These are phyloP conservation scores for Carposina sasakii DNA, from an alignment of 1,140 invertebrate species.

Conservation along the genomic window DNA sequence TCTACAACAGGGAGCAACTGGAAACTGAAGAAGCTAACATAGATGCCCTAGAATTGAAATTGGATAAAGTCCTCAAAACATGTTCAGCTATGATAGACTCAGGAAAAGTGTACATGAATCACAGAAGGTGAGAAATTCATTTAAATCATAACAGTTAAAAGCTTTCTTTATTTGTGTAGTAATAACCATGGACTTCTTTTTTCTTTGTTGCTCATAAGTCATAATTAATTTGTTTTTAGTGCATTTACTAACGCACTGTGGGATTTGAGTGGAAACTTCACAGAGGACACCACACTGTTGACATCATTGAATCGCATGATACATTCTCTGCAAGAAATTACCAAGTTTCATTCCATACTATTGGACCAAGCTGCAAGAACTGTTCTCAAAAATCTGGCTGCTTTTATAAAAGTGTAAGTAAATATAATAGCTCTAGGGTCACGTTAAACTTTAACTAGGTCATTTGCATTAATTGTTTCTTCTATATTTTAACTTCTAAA, in stretches of 20 bases:
- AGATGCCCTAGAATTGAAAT: slow-evolving; percentile 87
- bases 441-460: too few relatives aligned
- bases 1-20: slow-evolving; percentile 79
- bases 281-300: slow-evolving; percentile 80
- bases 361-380: slow-evolving; percentile 93
- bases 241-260: slow-evolving; percentile 87
- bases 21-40: slow-evolving; percentile 89
- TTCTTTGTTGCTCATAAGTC: not conserved
- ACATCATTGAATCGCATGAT: slow-evolving; percentile 82
- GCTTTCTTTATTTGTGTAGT: slow-evolving; percentile 20
- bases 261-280: slow-evolving; percentile 86
- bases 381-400: slow-evolving; percentile 89
- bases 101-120: slow-evolving; percentile 88
- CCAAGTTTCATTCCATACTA: slow-evolving; percentile 92
- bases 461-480: too few relatives aligned
- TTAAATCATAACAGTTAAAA: too few relatives aligned
- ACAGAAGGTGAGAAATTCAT: slow-evolving; percentile 86
- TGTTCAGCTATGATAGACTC: slow-evolving; percentile 89
- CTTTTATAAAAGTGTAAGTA: slow-evolving; percentile 89
- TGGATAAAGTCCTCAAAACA: slow-evolving; percentile 91
- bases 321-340: slow-evolving; percentile 87
- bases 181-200: not conserved
- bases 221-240: slow-evolving; percentile 54
- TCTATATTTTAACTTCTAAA: too few relatives aligned
- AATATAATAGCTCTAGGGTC: too few relatives aligned